Conservation (phyloP, 2,113 vertebrate species). For the Piprites chloris region DNA sequence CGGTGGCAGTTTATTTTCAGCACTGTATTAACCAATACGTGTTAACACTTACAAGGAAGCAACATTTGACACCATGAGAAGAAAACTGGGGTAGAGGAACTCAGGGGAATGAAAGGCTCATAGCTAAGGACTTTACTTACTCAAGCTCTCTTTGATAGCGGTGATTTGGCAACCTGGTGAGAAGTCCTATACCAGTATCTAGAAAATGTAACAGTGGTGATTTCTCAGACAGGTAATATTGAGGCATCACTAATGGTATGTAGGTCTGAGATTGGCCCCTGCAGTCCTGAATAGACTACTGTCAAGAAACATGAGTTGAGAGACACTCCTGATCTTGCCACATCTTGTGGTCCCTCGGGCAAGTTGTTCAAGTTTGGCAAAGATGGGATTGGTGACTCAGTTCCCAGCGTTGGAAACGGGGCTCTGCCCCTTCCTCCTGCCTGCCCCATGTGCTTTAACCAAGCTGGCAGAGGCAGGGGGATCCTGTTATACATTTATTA, state of each 20-base stretch:
- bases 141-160: neutral
- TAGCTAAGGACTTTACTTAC: neutral
- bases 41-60: neutral
- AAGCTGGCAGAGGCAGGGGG: neutral
- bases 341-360: fast-evolving
- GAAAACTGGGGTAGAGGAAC: neutral
- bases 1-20: neutral
- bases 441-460: neutral
- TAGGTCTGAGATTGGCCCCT: neutral
- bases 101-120: neutral
- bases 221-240: neutral
- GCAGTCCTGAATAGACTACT: neutral
- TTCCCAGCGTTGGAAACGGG: neutral
- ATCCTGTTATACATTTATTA: neutral
- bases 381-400: neutral
- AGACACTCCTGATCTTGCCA: neutral
- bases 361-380: neutral
- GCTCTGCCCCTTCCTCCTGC: neutral
- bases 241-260: neutral
- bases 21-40: neutral
- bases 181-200: neutral
- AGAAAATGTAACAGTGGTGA: neutral
- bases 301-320: neutral
- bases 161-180: neutral
- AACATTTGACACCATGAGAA: neutral